Conservation (phyloP, 2,113 vertebrate species). For the Menura novaehollandiae region DNA sequence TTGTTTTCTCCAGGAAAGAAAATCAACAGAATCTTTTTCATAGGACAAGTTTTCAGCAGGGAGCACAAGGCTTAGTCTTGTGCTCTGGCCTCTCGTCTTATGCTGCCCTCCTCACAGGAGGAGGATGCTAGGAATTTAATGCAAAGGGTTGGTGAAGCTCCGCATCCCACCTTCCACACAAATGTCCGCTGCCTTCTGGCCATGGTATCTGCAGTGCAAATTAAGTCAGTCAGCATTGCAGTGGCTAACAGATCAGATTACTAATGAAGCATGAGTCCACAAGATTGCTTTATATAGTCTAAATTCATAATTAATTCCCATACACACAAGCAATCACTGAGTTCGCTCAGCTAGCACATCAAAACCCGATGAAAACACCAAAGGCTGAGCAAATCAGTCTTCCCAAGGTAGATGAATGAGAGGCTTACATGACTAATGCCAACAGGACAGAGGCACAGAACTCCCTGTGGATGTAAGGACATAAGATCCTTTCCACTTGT, state of each 20-base stretch:
- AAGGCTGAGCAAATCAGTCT: conserved; percentile 26
- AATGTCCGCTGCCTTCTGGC: not conserved
- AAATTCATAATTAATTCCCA: conserved; percentile 42
- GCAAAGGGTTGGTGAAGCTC: not conserved
- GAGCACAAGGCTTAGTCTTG: not conserved
- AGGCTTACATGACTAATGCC: conserved; percentile 39
- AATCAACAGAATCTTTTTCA: not conserved
- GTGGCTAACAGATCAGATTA: not conserved
- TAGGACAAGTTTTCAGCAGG: not conserved
- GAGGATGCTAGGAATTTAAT: not conserved
- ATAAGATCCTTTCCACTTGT: conserved; percentile 38
- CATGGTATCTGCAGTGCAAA: not conserved
- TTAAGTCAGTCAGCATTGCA: not conserved
- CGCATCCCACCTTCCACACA: not conserved
- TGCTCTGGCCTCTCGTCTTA: not conserved
- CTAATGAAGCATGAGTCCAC: conserved; percentile 20
- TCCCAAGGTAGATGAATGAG: conserved; percentile 2
- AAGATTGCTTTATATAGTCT: not conserved
- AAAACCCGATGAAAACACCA: conserved; percentile 6
- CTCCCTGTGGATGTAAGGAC: conserved; percentile 27
- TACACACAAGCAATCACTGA: not conserved
- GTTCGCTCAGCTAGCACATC: conserved; percentile 20
- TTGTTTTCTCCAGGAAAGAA: not conserved
- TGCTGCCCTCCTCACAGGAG: not conserved
- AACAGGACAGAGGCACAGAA: conserved; percentile 2